These are phyloP conservation scores for Samia ricini DNA, from an alignment of 1,140 invertebrate species.

Conservation along the genomic window DNA sequence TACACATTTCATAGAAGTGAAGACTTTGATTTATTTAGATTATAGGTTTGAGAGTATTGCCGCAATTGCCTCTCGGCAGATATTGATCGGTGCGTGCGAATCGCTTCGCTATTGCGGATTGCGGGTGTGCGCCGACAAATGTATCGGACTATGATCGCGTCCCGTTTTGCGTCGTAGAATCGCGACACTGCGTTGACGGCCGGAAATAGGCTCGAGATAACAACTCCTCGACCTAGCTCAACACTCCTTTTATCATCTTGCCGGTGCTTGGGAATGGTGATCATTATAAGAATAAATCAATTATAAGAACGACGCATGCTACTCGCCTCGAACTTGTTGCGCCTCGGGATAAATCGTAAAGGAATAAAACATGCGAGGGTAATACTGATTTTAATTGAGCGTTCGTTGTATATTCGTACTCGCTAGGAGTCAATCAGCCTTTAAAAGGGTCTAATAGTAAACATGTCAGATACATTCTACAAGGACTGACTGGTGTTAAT, in stretches of 20 bases:
- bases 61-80: slow-evolving; percentile 45
- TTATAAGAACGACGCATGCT: slow-evolving; percentile 30
- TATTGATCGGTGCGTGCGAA: slow-evolving; percentile 51
- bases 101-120: slow-evolving; percentile 36
- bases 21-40: slow-evolving; percentile 47
- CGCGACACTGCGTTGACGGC: slow-evolving; percentile 61
- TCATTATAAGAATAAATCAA: slow-evolving; percentile 71
- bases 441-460: no score
- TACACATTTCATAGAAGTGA: not conserved
- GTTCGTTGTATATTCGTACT: no score
- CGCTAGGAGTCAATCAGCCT: no score
- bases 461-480: no score
- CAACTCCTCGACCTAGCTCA: slow-evolving; percentile 58
- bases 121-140: slow-evolving; percentile 67
- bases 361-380: slow-evolving; percentile 23
- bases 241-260: slow-evolving; percentile 59
- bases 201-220: slow-evolving; percentile 72
- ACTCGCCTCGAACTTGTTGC: slow-evolving; percentile 22
- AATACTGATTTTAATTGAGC: not conserved
- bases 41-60: slow-evolving; percentile 60
- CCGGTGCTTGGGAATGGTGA: slow-evolving; percentile 56
- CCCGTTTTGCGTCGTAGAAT: slow-evolving; percentile 35
- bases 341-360: slow-evolving; percentile 31
- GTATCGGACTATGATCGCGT: slow-evolving; percentile 64
- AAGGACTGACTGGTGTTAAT: no score